Evolutionary conservation across 1,140 invertebrate genomes (phyloP).

Genomic region (Sycophaga agraensis): DNA sequence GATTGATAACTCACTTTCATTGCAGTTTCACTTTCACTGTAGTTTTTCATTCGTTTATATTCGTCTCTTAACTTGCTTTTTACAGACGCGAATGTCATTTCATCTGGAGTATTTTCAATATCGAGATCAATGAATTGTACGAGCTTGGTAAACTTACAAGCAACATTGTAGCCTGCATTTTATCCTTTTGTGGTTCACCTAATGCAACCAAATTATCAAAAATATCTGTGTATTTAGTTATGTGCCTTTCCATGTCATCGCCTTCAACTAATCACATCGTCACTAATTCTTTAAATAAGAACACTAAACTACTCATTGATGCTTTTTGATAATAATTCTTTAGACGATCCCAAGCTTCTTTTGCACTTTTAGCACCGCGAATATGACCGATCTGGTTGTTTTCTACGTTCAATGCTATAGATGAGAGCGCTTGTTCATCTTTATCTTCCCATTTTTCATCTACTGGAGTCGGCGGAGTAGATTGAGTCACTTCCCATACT

Average conservation of each 20-base stretch:
- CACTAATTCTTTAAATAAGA: not conserved
- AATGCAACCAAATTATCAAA: not conserved
- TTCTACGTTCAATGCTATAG: too few species aligned
- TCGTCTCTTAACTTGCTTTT: not conserved
- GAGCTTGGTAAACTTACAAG: conserved; percentile 28
- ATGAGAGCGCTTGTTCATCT: conserved; percentile 4
- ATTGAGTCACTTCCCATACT: conserved; percentile 23
- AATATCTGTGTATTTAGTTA: not conserved
- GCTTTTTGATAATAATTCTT: conserved; percentile 23
- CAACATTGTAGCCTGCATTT: conserved; percentile 23
- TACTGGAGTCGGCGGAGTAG: not conserved
- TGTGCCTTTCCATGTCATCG: conserved; percentile 10
- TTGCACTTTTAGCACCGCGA: conserved; percentile 12
- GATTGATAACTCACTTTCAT: not conserved
- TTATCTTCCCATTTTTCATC: not conserved
- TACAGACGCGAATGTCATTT: not conserved
- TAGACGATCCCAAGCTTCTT: conserved; percentile 21
- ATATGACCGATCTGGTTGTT: conserved; percentile 25
- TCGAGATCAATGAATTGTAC: conserved; percentile 19
- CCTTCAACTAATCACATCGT: not conserved
- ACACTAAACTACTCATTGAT: not conserved
- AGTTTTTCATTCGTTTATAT: not conserved
- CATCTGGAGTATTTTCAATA: not conserved
- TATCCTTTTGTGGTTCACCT: conserved; percentile 14
- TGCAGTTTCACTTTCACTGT: not conserved